Base-by-base conservation (phyloP, 2,888 invertebrate genomes). In the Ichneumoninae sp. region DNA sequence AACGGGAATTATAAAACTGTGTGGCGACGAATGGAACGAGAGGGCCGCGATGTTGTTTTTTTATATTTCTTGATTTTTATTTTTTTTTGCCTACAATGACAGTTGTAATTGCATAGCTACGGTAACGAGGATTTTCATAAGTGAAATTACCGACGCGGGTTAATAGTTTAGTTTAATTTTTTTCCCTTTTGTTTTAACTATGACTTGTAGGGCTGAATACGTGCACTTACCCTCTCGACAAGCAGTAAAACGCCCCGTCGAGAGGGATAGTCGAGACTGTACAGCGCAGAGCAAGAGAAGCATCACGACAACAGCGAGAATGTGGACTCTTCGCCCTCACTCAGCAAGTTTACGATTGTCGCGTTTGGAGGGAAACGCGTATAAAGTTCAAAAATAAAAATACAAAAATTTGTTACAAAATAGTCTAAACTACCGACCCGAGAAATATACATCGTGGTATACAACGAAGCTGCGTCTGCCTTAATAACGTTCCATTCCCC, bases 291-390 rank as follows among this genome's bases (percentile, higher is more conserved):
- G 36, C 33, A 19, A 44, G 54, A 70, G 60, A 26, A 33, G 26
- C 19, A 50, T 1, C 13, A 22, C 13, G 16, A 26, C 26, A 26
- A 13, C 47, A 33, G 65, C 22, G 65, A 63, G 36, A n/a, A 65
- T 75, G 50, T 19, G 65, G 66, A 52, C 78, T 68, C 78, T 83
- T 79, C 71, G 79, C 78, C 70, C 81, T 52, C 80, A 70, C 74
- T 75, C 76, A 73, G 83, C 82, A 86, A 71, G 66, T 85, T 85
- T 85, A 85, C 73, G 83, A 79, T 83, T 75, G 73, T 33, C 36
- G 75, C 36, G 75, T n/a, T 30, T 33, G 40, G 44, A 80, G 16
- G 10, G n/a, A 36, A 33, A 36, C 10, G 50, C 79, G 69, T 87
- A 84, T 77, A 76, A 82, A 85, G 52, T 50, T 16, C 13, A 69